phyloP scores from a whole-genome alignment of 2,113 vertebrate genomes.

The Naja naja region DNA sequence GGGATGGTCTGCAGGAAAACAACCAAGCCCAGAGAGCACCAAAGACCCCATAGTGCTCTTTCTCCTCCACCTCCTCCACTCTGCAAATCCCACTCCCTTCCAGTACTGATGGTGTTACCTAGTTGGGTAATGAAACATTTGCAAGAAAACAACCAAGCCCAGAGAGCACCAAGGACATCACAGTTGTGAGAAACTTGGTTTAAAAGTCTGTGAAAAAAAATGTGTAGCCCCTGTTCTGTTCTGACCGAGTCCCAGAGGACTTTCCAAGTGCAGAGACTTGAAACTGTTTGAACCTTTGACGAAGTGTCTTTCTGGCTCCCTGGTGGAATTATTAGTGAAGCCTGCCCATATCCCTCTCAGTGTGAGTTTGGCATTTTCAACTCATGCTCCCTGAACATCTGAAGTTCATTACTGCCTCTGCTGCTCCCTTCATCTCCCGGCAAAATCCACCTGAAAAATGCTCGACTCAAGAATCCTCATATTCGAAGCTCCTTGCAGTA shows the following conservation, averaged over 20 bases:
- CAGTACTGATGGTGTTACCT: too few relatives aligned
- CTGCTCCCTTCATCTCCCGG: background rate
- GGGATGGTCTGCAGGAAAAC: too few relatives aligned
- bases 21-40: too few relatives aligned
- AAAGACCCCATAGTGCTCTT: too few relatives aligned
- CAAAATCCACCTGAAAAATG: background rate
- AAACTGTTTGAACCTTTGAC: constrained; percentile 45
- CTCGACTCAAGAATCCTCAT: constrained; percentile 1
- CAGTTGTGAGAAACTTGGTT: background rate
- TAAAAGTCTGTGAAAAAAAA: background rate
- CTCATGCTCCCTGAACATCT: constrained; percentile 44
- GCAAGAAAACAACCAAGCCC: background rate
- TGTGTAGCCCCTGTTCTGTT: background rate
- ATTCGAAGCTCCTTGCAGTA: background rate
- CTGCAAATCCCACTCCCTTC: too few relatives aligned
- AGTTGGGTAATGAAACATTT: too few relatives aligned
- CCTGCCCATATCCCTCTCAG: constrained; percentile 41
- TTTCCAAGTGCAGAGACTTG: constrained; percentile 23
- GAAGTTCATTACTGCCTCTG: constrained; percentile 33
- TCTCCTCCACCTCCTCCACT: too few relatives aligned
- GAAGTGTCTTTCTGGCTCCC: constrained; percentile 32
- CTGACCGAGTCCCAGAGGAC: constrained; percentile 20
- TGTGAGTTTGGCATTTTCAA: constrained; percentile 47
- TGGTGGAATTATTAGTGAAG: constrained; percentile 34
- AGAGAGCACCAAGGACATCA: background rate